Percentiles rank a stretch among this genome's conserved stretches.
Evolutionary conservation across 2,797 vertebrate species (phyloP).

Genomic region (Enteromius viviparus): DNA sequence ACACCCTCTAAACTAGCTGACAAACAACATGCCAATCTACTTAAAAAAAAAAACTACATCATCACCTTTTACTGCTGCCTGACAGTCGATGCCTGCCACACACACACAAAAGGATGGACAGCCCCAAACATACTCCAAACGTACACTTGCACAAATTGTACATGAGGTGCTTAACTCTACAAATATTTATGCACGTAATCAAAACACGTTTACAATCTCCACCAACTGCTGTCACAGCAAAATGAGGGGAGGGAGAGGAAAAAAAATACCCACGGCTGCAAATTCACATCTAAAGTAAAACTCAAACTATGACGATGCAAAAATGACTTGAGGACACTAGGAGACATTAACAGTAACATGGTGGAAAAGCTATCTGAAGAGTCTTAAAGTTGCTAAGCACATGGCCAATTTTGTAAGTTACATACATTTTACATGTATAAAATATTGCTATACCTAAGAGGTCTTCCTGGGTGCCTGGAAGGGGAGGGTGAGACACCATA

Average conservation of each 20-base stretch:
- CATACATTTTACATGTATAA: neutral
- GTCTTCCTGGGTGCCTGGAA: conserved; percentile 86
- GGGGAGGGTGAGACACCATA: conserved; percentile 88
- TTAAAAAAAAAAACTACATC: conserved; percentile 38
- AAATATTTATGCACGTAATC: conserved; percentile 36
- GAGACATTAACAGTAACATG: neutral
- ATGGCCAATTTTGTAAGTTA: neutral
- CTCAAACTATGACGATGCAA: neutral
- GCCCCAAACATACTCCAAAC: neutral
- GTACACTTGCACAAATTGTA: conserved; percentile 21
- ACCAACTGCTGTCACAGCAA: conserved; percentile 43
- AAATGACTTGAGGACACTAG: neutral
- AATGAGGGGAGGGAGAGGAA: neutral
- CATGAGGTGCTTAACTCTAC: conserved; percentile 13
- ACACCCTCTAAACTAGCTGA: conserved; percentile 39
- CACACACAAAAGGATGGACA: neutral
- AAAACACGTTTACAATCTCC: conserved; percentile 39
- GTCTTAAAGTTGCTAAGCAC: neutral
- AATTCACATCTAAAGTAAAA: neutral
- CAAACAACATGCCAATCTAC: conserved; percentile 39
- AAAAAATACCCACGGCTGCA: neutral
- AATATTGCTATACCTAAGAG: conserved; percentile 82
- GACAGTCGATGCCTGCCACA: neutral
- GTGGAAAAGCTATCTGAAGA: neutral
- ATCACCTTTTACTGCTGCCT: conserved; percentile 34